Evolutionary conservation across 2,797 vertebrate species (phyloP), one percentile per base, ranked within the genome.

Genomic region (Sylvia borin): DNA sequence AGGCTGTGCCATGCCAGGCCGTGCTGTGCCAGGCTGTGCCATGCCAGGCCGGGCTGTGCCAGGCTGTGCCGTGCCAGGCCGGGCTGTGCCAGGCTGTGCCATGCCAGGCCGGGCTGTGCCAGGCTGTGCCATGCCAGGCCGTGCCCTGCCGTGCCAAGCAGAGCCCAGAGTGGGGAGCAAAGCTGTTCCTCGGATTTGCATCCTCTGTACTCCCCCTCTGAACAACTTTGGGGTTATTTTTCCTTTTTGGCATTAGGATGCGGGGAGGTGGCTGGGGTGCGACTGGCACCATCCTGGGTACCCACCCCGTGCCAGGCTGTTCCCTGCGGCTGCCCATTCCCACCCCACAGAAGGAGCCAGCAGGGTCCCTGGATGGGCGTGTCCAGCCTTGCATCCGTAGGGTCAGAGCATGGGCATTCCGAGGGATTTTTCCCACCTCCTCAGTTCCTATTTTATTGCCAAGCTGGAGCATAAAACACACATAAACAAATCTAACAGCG

Each of bases 361-460:
- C 25, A 32, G 64, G 7, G 14, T 12, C 34, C 62, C 42, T 1
- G 25, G 15, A 17, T 0, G 0, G 0, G 0, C 2, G 0, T 10
- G 18, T 27, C 61, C 66, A 51, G n/a, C 55, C 43, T 10, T 2
- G 11, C n/a, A 17, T 13, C 42, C 4, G 0, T 0, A 11, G 34
- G 75, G 76, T 42, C 82, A 80, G 57, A 77, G 50, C 79, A 27
- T 1, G 2, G 80, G 67, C 32, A 1, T 25, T 42, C 0, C 0
- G 36, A 64, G 31, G 45, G 81, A 76, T 60, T 82, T 85, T 86
- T 93, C 90, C 77, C 77, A 94, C 87, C 94, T 94, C 92, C 77
- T 95, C 78, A 27, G 73, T 61, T 95, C 90, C 96, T 72, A 68
- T 92, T 87, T 95, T 93, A 95, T 96, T 85, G 87, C 92, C 78